Evolutionary conservation across 2,113 vertebrate species (phyloP).

Genomic region (Zosterops borbonicus): DNA sequence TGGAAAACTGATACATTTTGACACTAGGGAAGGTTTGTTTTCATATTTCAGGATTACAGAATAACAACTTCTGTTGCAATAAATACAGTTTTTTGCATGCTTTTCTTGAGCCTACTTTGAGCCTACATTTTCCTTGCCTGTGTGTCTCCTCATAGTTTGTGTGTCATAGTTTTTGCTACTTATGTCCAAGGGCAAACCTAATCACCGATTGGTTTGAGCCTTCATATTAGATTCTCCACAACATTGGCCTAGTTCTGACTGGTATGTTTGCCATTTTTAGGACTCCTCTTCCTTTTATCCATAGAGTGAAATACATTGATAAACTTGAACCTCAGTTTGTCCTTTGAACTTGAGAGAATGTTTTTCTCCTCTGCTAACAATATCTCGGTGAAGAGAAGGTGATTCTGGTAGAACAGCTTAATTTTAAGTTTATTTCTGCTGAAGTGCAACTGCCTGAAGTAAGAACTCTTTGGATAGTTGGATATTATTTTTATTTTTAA

Average conservation of each 20-base stretch:
- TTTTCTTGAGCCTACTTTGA: not conserved
- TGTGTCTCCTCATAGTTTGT: conserved; percentile 13
- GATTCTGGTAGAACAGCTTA: not conserved
- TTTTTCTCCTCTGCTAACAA: not conserved
- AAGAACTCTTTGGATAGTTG: not conserved
- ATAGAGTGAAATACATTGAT: not conserved
- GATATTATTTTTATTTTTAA: not conserved
- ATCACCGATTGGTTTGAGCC: conserved; percentile 14
- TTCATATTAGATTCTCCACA: conserved; percentile 42
- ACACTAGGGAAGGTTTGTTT: conserved; percentile 4
- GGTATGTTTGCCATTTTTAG: conserved; percentile 50
- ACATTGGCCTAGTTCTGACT: conserved; percentile 17
- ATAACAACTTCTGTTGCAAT: not conserved
- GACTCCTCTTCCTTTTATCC: conserved; percentile 5
- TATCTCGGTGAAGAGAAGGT: not conserved
- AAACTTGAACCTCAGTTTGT: conserved; percentile 57
- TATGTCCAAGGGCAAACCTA: conserved; percentile 53
- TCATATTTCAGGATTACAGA: conserved; percentile 19
- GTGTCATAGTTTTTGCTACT: conserved; percentile 44
- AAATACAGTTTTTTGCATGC: not conserved
- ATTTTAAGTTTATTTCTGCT: not conserved
- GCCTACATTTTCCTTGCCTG: not conserved
- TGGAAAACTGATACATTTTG: not conserved
- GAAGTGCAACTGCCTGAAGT: not conserved
- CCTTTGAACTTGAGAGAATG: conserved; percentile 42